Base-by-base conservation (phyloP, 2,888 invertebrate species). In the Aleiodes alternator region DNA sequence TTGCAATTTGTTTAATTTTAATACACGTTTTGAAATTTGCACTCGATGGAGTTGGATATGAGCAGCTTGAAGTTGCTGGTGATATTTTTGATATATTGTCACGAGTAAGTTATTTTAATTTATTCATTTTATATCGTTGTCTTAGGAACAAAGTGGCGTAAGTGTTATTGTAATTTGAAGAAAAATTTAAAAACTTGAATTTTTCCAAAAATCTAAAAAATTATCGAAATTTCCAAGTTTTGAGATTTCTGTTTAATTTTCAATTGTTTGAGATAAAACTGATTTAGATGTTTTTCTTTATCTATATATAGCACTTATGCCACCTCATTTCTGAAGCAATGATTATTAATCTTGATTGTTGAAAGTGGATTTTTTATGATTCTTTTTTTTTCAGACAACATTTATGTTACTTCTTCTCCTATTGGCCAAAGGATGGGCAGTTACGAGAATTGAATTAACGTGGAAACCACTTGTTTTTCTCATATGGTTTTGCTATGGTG, bases 361-460 rank as follows among this genome's bases (percentile, higher is more conserved):
- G 50, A 31, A n/a, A 72, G 34, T 71, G 59, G 55, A 81, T 61
- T 59, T 3, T 74, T 29, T 50, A 56, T 43, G 14, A 56, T n/a
- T 72, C 23, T 55, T 71, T 73, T 76, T 76, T 72, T 81, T 85
- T 66, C 92, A 97, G 96, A 96, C 97, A 64, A 93, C 97, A 6
- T 97, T 98, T 88, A 98, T 98, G 96, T 91, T 99, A 81, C 92
- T 98, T 74, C 91, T 99, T 56, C 92, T 99, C 73, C 91, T 98
- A 73, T 91, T 99, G 80, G 98, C 98, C 53, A 98, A 98, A 92
- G 99, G 98, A 66, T 98, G 98, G 98, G 98, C 97, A 5, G 96
- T 98, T 43, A 97, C 97, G 9, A 92, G 96, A 81, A 92, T 96
- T 86, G 97, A 97, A 90, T 92, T 98, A 73, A 95, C 96, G 14